Base-by-base conservation (phyloP, 2,113 vertebrate genomes). In the Crypturellus undulatus region DNA sequence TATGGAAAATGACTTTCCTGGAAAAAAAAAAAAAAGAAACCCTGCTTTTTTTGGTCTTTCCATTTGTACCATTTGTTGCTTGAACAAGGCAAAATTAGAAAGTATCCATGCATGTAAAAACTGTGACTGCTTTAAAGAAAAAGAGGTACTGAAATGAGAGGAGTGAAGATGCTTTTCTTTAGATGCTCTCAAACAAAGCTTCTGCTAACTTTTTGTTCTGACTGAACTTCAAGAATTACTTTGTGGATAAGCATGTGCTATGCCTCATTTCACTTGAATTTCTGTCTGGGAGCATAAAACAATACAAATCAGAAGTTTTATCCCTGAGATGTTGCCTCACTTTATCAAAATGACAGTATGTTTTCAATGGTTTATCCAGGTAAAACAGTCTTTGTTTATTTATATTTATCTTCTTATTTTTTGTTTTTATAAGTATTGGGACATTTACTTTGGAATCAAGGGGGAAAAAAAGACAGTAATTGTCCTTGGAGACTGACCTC, bases 281-380 rank as follows among this genome's bases (percentile, higher is more conserved):
- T 93, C 86, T 60, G 58, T 19, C 47, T 71, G 65, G 21, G 34
- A 82, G 34, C 38, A 79, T n/a, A 89, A 86, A 88, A 89, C 71
- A 87, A 78, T 54, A 40, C 24, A 79, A 89, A 90, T 88, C 38
- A 67, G 90, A 82, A 14, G 26, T 90, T 87, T 95, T 79, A 77
- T 58, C 43, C 67, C 56, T 73, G 67, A 73, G 52, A 65, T 82
- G 36, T 59, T 79, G 34, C n/a, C 26, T 91, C 32, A 72, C 34
- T 94, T 93, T 87, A 54, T 90, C 90, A 92, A 90, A 92, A 84
- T 92, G 54, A 87, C 73, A 81, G n/a, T 10, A 45, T 20, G 34
- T 63, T 82, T 92, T 77, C 72, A 77, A 28, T 34, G 32, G 34
- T 79, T 89, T 79, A 71, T 16, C 2, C 28, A 88, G 36, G 36